These are phyloP conservation scores for Hoplias malabaricus DNA, from an alignment of 2,113 vertebrate genomes.

Conservation along the genomic window DNA sequence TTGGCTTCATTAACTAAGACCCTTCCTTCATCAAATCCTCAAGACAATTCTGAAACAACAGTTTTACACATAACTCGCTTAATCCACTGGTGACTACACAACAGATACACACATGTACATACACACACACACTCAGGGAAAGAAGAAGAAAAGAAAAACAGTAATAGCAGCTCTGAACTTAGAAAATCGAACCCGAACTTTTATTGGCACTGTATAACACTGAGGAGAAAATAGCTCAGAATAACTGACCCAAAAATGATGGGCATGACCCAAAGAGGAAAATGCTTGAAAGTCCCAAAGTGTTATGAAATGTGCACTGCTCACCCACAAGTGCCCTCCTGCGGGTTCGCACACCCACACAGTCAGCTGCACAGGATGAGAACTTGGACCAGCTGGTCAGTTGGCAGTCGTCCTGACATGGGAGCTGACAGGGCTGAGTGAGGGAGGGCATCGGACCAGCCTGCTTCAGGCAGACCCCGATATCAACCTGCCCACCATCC, in stretches of 20 bases:
- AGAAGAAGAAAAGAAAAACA: too few species aligned
- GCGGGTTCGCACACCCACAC: slow-evolving; percentile 87
- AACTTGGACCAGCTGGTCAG: slow-evolving; percentile 95
- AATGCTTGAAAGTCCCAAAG: not conserved
- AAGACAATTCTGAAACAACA: too few species aligned
- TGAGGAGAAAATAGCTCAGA: too few species aligned
- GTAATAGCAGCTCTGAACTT: too few species aligned
- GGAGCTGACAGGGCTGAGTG: slow-evolving; percentile 89
- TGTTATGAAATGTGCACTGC: slow-evolving; percentile 47
- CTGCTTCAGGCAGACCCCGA: slow-evolving; percentile 82
- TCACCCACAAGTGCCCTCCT: slow-evolving; percentile 88
- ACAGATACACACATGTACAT: too few species aligned
- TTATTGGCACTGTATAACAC: too few species aligned
- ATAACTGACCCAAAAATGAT: too few species aligned
- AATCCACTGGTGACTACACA: too few species aligned
- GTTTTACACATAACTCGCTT: too few species aligned
- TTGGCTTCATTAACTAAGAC: not conserved
- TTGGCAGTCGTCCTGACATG: slow-evolving; percentile 95
- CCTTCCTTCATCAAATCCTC: too few species aligned
- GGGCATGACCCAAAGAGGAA: not conserved
- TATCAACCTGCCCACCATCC: slow-evolving; percentile 85
- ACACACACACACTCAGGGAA: too few species aligned
- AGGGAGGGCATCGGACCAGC: slow-evolving; percentile 84
- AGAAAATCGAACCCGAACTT: too few species aligned
- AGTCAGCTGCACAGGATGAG: slow-evolving; percentile 89